Evolutionary conservation across 2,888 invertebrate species (phyloP).

Genomic region (Orthonychiurus folsomi): DNA sequence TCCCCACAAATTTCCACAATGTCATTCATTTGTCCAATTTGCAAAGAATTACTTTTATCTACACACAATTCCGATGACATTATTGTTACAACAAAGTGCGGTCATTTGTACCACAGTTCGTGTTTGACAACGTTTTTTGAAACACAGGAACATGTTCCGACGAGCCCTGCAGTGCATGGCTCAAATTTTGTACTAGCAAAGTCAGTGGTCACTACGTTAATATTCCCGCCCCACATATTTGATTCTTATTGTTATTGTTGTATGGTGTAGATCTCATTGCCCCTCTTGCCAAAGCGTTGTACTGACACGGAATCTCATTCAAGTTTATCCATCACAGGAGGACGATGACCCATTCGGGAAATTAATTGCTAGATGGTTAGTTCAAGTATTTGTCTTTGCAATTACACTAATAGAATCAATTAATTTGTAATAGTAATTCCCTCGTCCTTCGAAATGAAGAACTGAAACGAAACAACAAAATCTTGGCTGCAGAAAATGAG

Average conservation of each 20-base stretch:
- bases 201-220: no score
- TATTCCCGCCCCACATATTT: no score
- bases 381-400: background rate
- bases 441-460: background rate
- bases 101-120: background rate
- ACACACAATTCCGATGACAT: background rate
- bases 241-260: no score
- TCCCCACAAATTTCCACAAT: background rate
- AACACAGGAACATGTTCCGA: no score
- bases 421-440: background rate
- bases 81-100: background rate
- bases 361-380: background rate
- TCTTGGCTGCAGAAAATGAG: background rate
- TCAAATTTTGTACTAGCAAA: no score
- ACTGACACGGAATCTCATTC: background rate
- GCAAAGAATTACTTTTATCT: background rate
- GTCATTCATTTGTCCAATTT: background rate
- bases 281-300: background rate
- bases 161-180: no score
- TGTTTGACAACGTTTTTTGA: background rate
- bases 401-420: background rate
- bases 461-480: background rate
- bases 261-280: background rate
- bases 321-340: background rate
- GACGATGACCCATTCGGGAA: background rate